Conservation (phyloP, 2,888 invertebrate species). For the Cerceris ruficornis region DNA sequence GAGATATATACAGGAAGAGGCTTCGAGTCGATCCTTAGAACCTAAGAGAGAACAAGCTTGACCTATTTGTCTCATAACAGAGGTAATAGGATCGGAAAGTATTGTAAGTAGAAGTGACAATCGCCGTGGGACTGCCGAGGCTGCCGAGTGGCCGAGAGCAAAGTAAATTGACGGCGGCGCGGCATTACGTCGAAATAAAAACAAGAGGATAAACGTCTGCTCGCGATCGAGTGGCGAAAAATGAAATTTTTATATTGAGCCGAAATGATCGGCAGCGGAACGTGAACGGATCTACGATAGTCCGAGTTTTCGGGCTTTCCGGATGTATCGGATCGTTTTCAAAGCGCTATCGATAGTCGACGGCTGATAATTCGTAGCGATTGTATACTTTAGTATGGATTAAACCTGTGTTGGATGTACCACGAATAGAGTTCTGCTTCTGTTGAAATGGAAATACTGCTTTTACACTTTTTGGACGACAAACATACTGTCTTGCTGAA, state of each 20-base stretch:
- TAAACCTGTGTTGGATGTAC: too few species aligned
- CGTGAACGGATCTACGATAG: constrained; percentile 15
- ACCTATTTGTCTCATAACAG: constrained; percentile 73
- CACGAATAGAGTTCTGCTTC: too few species aligned
- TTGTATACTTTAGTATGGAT: too few species aligned
- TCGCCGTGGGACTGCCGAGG: constrained; percentile 69
- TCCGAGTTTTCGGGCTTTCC: background rate
- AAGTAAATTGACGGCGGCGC: constrained; percentile 55
- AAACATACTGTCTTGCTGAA: too few species aligned
- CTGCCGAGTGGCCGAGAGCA: constrained; percentile 46
- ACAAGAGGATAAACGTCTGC: constrained; percentile 31
- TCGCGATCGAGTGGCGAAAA: constrained; percentile 4
- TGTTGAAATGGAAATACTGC: too few species aligned
- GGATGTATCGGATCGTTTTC: too few species aligned
- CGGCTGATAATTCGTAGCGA: too few species aligned
- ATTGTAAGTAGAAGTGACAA: constrained; percentile 68
- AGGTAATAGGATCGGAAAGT: constrained; percentile 72
- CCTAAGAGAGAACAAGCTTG: constrained; percentile 58
- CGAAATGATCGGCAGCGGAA: background rate
- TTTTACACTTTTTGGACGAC: too few species aligned
- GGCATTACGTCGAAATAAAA: constrained; percentile 42
- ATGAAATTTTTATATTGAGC: constrained; percentile 29
- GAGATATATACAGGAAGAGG: constrained; percentile 35
- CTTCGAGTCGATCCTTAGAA: constrained; percentile 47
- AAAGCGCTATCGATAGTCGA: too few species aligned